Percentiles rank a stretch among this genome's conserved stretches.
phyloP scores from a whole-genome alignment of 2,797 vertebrate genomes.

The Mastacembelus armatus region DNA sequence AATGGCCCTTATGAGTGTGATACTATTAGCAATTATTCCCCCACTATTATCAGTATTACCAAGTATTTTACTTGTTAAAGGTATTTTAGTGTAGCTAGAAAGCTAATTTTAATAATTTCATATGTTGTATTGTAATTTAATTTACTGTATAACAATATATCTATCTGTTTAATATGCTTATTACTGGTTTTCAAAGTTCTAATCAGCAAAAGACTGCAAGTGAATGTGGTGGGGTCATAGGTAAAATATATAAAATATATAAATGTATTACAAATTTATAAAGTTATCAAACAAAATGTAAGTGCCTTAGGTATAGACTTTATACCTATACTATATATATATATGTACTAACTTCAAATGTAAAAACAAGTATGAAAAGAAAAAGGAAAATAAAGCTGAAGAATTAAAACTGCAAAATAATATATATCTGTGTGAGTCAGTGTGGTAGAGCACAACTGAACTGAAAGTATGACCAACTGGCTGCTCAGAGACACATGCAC shows the following conservation, averaged over 20 bases:
- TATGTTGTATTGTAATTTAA: not conserved
- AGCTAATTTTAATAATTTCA: too few species aligned
- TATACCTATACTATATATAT: too few species aligned
- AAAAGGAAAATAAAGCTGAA: not conserved
- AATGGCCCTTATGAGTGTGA: too few species aligned
- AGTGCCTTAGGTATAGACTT: not conserved
- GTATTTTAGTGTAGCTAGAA: not conserved
- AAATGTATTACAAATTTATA: too few species aligned
- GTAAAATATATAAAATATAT: too few species aligned
- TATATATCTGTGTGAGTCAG: not conserved
- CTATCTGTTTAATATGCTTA: too few species aligned
- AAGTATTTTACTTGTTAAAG: not conserved
- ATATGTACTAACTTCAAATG: not conserved
- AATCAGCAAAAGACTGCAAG: too few species aligned
- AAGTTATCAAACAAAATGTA: not conserved
- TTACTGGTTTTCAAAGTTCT: too few species aligned
- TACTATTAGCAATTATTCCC: too few species aligned
- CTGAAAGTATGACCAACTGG: constrained; percentile 9
- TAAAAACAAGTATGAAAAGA: not conserved
- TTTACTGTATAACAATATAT: not conserved
- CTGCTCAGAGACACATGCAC: constrained; percentile 17
- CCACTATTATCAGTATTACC: too few species aligned
- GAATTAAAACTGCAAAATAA: not conserved
- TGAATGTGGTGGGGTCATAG: too few species aligned
- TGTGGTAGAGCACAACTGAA: not conserved